A percentile compares a stretch with the other conserved stretches of the same genome.
Evolutionary conservation across 2,888 invertebrate species (phyloP).

Genomic region (Tachina fera): DNA sequence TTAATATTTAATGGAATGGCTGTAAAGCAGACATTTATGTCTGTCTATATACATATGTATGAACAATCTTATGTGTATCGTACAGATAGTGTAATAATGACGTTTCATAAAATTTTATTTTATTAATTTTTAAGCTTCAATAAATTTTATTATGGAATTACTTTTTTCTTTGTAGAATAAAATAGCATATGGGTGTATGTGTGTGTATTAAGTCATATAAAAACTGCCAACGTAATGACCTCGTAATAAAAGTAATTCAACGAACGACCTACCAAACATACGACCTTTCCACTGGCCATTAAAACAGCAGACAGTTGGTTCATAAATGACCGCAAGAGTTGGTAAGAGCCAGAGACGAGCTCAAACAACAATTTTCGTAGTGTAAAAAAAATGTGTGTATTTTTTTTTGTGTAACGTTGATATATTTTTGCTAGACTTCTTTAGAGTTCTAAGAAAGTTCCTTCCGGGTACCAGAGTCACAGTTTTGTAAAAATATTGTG

Average conservation of each 20-base stretch:
- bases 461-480: background rate
- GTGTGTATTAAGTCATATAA: background rate
- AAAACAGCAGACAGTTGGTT: conserved; percentile 46
- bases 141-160: conserved; percentile 44
- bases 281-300: conserved; percentile 54
- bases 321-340: conserved; percentile 16
- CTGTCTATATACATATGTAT: background rate
- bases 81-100: conserved; percentile 39
- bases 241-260: conserved; percentile 66
- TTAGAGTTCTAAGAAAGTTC: conserved; percentile 15
- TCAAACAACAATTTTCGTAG: conserved; percentile 9
- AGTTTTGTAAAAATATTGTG: conserved; percentile 37
- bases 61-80: background rate
- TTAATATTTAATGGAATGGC: conserved; percentile 49
- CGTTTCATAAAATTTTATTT: conserved; percentile 63
- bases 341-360: conserved; percentile 6
- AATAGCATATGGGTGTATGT: background rate
- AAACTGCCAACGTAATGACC: conserved; percentile 57
- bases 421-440: background rate
- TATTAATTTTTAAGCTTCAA: conserved; percentile 58
- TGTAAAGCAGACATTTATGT: conserved; percentile 2
- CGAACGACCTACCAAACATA: conserved; percentile 51
- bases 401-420: background rate
- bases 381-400: background rate
- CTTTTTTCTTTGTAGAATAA: conserved; percentile 10